Evolutionary conservation across 2,113 vertebrate species (phyloP).

Genomic region (Phylloscopus trochiloides): DNA sequence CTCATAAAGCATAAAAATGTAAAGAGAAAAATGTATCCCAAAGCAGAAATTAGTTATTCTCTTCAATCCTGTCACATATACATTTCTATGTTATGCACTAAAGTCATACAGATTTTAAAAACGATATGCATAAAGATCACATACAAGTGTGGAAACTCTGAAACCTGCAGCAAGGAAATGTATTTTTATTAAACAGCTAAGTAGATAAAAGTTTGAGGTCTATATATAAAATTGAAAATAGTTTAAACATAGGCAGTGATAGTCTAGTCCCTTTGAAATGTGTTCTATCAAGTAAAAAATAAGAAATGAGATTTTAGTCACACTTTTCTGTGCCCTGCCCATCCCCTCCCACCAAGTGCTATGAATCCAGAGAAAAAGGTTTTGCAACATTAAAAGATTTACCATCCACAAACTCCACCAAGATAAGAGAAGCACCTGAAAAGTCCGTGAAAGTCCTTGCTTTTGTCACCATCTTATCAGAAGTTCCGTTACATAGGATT

Average conservation of each 20-base stretch:
- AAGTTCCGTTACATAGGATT: neutral
- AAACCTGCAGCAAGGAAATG: fast-evolving
- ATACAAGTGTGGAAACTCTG: neutral
- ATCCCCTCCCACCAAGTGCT: fast-evolving
- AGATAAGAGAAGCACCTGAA: neutral
- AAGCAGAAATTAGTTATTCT: neutral
- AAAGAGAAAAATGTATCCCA: neutral
- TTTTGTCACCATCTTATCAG: neutral
- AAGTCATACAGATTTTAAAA: neutral
- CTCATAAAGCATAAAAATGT: neutral
- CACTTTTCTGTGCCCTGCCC: neutral
- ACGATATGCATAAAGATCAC: fast-evolving
- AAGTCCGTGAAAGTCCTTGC: neutral
- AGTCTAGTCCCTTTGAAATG: neutral
- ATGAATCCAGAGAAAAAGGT: neutral
- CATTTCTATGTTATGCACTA: fast-evolving
- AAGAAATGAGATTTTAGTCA: neutral
- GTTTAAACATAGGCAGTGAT: neutral
- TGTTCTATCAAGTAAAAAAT: neutral
- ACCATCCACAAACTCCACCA: neutral
- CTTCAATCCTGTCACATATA: neutral
- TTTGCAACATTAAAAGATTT: fast-evolving
- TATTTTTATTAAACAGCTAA: neutral
- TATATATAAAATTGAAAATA: neutral
- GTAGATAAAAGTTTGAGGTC: neutral